A percentile compares a stretch with the other conserved stretches of the same genome.
Conservation (phyloP, 2,113 vertebrate species). For the Ellobius talpinus region DNA sequence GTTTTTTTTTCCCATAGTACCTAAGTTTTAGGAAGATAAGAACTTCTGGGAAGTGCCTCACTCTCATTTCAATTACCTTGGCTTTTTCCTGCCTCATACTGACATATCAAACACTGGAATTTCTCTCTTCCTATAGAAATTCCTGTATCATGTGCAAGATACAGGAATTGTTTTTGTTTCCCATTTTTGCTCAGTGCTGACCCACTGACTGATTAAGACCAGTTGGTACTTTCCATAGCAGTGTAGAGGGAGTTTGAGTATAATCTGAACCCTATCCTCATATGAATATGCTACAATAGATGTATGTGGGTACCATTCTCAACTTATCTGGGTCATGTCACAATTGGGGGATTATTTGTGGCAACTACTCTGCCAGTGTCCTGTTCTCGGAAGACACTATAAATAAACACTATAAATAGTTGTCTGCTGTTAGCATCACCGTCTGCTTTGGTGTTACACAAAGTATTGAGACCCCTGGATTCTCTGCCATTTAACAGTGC, state of each 20-base stretch:
- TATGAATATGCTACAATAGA: background rate
- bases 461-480: background rate
- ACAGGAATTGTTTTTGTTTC: background rate
- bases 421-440: background rate
- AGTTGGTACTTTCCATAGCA: background rate
- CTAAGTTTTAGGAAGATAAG: background rate
- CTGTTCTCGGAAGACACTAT: background rate
- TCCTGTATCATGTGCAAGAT: background rate
- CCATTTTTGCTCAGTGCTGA: background rate
- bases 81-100: background rate
- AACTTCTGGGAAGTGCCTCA: fast-evolving
- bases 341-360: background rate
- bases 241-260: background rate
- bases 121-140: background rate
- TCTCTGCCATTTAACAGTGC: background rate
- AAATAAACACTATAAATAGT: background rate
- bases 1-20: background rate
- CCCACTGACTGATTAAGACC: background rate
- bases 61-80: background rate
- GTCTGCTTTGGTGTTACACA: background rate
- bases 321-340: background rate
- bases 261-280: background rate
- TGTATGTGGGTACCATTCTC: background rate
- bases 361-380: background rate
- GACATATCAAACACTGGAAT: background rate